Evolutionary conservation across 2,888 invertebrate species (phyloP).

Genomic region (Arge pagana): DNA sequence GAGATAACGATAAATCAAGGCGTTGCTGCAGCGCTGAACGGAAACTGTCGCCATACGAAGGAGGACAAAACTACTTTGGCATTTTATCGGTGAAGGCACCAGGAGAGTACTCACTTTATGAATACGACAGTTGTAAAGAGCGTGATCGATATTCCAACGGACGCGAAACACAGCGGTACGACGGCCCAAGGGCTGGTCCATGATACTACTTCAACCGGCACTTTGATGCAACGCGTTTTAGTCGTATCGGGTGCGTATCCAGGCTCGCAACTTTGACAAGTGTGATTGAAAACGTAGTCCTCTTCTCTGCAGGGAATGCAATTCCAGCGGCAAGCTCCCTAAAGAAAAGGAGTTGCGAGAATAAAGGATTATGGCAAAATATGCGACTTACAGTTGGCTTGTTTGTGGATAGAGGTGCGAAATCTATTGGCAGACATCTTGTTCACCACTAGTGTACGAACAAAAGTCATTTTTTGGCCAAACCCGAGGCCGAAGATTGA

Average conservation of each 20-base stretch:
- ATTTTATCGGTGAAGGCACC: conserved; percentile 5
- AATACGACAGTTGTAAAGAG: conserved; percentile 69
- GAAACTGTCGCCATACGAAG: too few species aligned
- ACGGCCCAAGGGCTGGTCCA: conserved; percentile 71
- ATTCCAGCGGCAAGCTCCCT: conserved; percentile 73
- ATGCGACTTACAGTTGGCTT: too few species aligned
- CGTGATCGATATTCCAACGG: conserved; percentile 66
- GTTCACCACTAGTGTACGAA: too few species aligned
- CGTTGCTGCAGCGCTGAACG: too few species aligned
- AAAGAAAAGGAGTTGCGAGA: conserved; percentile 30
- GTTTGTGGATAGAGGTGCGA: too few species aligned
- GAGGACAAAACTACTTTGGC: too few species aligned
- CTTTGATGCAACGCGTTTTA: conserved; percentile 62
- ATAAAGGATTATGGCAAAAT: too few species aligned
- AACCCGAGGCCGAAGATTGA: too few species aligned
- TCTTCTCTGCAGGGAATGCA: conserved; percentile 70
- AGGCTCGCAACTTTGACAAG: conserved; percentile 63
- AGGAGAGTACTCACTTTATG: conserved; percentile 59
- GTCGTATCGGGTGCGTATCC: conserved; percentile 62
- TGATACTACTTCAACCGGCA: conserved; percentile 65
- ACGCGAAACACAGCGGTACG: conserved; percentile 67
- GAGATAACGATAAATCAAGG: too few species aligned
- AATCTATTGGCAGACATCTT: too few species aligned
- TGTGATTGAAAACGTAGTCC: conserved; percentile 66
- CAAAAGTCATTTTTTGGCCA: too few species aligned